A percentile compares a stretch with the other conserved stretches of the same genome.
Evolutionary conservation across 2,797 vertebrate species (phyloP).

Genomic region (Periophthalmus magnuspinnatus): DNA sequence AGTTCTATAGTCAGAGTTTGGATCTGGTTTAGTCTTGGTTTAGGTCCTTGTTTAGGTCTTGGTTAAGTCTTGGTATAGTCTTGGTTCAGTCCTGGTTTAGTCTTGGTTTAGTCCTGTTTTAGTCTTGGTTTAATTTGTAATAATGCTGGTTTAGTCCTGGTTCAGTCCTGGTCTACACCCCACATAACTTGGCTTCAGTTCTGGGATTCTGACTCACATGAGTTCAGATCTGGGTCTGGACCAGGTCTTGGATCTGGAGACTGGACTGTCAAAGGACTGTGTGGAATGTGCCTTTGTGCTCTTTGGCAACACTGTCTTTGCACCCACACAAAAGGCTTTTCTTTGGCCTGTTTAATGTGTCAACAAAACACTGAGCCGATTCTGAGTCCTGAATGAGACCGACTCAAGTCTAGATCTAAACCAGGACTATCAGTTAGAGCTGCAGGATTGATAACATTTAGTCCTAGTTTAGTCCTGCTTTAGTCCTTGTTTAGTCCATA

Average conservation of each 20-base stretch:
- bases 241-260: background rate
- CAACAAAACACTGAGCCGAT: background rate
- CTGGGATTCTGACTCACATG: background rate
- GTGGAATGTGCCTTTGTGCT: conserved; percentile 10
- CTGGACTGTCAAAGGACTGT: background rate
- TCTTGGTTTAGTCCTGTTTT: background rate
- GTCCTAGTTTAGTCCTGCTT: no score
- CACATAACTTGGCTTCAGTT: background rate
- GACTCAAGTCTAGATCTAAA: background rate
- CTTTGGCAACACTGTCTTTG: conserved; percentile 3
- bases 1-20: no score
- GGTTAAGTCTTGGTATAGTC: background rate
- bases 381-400: background rate
- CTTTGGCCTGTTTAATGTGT: conserved; percentile 2
- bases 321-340: conserved; percentile 1
- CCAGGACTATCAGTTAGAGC: no score
- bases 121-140: background rate
- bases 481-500: no score
- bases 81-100: background rate
- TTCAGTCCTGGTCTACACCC: background rate
- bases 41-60: background rate
- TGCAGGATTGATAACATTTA: no score
- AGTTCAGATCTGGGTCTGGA: background rate
- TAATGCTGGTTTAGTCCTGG: background rate
- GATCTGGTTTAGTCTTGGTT: no score